Percentiles rank a stretch among this genome's conserved stretches.
phyloP scores from a whole-genome alignment of 1,140 invertebrate genomes.

The Apis dorsata region DNA sequence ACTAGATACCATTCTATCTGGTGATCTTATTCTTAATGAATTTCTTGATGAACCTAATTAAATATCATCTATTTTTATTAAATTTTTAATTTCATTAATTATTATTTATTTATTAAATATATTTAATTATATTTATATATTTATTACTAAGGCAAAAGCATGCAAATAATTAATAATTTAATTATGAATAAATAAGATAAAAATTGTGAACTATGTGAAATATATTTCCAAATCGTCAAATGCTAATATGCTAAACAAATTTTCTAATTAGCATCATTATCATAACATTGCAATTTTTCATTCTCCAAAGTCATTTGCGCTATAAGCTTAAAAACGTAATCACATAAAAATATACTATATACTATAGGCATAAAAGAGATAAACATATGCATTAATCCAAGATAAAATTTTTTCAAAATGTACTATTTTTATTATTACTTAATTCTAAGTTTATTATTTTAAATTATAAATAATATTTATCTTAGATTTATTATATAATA shows the following conservation, averaged over 20 bases:
- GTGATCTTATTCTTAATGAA: conserved; percentile 82
- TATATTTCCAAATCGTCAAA: conserved; percentile 58
- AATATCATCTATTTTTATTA: conserved; percentile 35
- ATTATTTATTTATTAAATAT: too few relatives aligned
- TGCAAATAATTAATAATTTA: conserved; percentile 61
- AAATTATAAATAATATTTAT: not conserved
- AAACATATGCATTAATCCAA: conserved; percentile 55
- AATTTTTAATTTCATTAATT: conserved; percentile 23
- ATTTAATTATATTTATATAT: conserved; percentile 29
- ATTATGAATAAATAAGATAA: conserved; percentile 53
- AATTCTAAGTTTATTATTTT: not conserved
- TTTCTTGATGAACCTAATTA: conserved; percentile 72
- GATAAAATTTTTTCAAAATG: not conserved
- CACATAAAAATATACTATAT: conserved; percentile 57
- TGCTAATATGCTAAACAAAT: conserved; percentile 56
- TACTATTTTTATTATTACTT: not conserved
- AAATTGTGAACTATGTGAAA: conserved; percentile 57
- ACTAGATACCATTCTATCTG: conserved; percentile 86
- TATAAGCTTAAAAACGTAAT: conserved; percentile 69
- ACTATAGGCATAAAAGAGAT: conserved; percentile 47
- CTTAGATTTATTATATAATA: conserved; percentile 35
- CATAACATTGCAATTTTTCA: conserved; percentile 54
- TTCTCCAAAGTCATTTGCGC: conserved; percentile 62
- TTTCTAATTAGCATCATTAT: conserved; percentile 56
- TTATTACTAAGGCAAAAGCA: conserved; percentile 64